These are phyloP conservation scores for Copsychus sechellarum DNA, from an alignment of 2,113 vertebrate genomes.

Conservation along the genomic window DNA sequence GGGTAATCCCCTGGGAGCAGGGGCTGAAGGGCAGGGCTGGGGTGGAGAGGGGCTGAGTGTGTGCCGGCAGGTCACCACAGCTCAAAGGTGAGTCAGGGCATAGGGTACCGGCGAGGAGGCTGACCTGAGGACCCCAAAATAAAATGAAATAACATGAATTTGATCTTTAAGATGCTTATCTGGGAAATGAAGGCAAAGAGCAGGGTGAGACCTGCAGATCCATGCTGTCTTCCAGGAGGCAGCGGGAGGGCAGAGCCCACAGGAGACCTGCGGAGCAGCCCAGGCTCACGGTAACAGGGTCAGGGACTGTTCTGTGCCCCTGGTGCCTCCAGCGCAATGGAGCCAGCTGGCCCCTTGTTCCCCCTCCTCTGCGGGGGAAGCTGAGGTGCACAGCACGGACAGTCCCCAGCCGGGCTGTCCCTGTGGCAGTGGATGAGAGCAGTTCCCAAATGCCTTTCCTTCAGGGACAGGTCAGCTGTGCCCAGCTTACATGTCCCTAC, in stretches of 20 bases:
- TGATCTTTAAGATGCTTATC: background rate
- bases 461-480: background rate
- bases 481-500: rapidly evolving
- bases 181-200: background rate
- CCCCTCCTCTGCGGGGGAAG: background rate
- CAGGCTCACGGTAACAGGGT: rapidly evolving
- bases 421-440: rapidly evolving
- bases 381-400: rapidly evolving
- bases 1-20: rapidly evolving
- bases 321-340: rapidly evolving
- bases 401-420: rapidly evolving
- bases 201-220: background rate
- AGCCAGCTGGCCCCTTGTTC: rapidly evolving
- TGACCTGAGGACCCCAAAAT: background rate
- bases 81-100: background rate
- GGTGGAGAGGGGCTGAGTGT: background rate
- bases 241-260: rapidly evolving
- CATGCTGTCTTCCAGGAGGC: rapidly evolving
- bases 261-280: background rate
- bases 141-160: background rate
- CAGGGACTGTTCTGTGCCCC: background rate
- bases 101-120: rapidly evolving
- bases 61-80: rapidly evolving
- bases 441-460: background rate
- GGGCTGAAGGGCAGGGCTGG: background rate